phyloP scores from a whole-genome alignment of 2,888 invertebrate genomes.

The Cantharis lateralis region DNA sequence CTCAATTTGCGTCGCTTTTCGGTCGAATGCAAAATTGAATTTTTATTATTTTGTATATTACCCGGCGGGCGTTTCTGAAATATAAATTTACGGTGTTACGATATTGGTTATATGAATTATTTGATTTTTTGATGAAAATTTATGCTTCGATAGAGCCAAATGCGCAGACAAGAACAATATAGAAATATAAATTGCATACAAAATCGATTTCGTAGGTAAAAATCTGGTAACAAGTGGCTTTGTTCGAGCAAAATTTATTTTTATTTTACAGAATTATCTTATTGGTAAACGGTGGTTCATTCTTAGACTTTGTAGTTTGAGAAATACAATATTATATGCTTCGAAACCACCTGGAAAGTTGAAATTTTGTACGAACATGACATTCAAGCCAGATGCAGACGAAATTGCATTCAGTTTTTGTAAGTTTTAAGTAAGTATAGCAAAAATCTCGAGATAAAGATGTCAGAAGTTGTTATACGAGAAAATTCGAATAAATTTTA shows the following conservation, averaged over 20 bases:
- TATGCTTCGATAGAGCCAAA: conserved; percentile 12
- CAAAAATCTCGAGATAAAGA: no score
- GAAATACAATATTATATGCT: no score
- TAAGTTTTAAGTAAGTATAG: no score
- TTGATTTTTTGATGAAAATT: conserved; percentile 7
- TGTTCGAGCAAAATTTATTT: neutral
- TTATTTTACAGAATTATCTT: neutral
- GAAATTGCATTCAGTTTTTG: no score
- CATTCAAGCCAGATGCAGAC: no score
- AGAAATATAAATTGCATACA: neutral
- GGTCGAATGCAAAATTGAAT: neutral
- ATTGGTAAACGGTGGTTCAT: no score
- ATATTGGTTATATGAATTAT: neutral
- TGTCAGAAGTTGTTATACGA: no score
- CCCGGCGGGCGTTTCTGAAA: neutral
- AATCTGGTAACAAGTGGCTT: neutral
- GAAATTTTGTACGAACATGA: no score
- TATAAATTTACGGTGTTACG: neutral
- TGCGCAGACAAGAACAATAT: conserved; percentile 14
- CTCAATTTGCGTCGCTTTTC: neutral
- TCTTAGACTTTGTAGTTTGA: no score
- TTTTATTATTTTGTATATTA: neutral
- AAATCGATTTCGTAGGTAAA: neutral
- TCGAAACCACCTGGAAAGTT: no score
- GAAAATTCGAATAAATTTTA: no score